These are phyloP conservation scores for Drosophila paracracens DNA, from an alignment of 2,888 invertebrate genomes.

Conservation along the genomic window DNA sequence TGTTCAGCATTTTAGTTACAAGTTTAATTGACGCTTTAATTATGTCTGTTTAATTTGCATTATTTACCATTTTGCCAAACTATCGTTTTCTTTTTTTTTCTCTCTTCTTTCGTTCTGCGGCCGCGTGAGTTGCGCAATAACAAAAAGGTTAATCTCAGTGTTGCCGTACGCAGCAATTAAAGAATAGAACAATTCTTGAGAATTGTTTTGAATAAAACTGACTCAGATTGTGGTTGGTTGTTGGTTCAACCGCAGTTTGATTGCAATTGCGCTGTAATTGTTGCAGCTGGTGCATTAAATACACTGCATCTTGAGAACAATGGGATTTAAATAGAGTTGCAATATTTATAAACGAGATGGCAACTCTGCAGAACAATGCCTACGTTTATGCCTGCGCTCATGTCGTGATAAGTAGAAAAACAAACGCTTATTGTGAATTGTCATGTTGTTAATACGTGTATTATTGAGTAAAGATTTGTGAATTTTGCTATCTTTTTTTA, in stretches of 20 bases:
- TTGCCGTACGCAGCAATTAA: conserved; percentile 42
- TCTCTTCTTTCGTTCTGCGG: background rate
- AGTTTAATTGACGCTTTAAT: conserved; percentile 42
- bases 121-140: conserved; percentile 77
- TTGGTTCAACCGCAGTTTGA: conserved; percentile 9
- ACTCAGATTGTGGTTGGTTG: background rate
- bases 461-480: background rate
- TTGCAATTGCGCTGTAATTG: conserved; percentile 17
- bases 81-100: conserved; percentile 10
- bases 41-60: conserved; percentile 54
- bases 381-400: conserved; percentile 30
- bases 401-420: conserved; percentile 3
- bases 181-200: background rate
- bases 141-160: conserved; percentile 41
- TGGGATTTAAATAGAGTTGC: conserved; percentile 30
- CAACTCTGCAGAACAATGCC: conserved; percentile 52
- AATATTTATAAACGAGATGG: conserved; percentile 24
- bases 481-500: background rate
- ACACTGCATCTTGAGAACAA: conserved; percentile 18
- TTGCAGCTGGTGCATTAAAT: conserved; percentile 20
- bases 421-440: background rate
- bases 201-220: background rate
- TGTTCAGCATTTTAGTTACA: conserved; percentile 35
- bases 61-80: conserved; percentile 66
- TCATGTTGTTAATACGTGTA: background rate